Base-by-base conservation (phyloP, 2,888 invertebrate genomes). In the Hymenopus coronatus region DNA sequence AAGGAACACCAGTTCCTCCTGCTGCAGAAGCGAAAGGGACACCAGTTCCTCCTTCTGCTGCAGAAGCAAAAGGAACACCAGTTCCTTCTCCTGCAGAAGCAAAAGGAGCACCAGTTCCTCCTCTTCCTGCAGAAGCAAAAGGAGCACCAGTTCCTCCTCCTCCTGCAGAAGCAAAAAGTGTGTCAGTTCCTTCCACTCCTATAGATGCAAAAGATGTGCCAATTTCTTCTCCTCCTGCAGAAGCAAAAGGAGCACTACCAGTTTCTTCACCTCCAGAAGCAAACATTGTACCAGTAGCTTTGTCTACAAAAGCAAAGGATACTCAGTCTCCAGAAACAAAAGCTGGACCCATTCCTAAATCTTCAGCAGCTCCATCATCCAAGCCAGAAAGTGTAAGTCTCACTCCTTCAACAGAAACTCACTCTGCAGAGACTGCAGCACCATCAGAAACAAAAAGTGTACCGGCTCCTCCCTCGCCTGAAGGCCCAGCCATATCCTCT, bases 1-100 rank as follows among this genome's bases (percentile, higher is more conserved):
- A 87, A 91, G 92, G 91, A 88, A 88, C 89, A 87, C 82, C 89
- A 87, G 89, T 20, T 30, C 6, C 85, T 85, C 27, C 8, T 40
- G 6, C 33, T 40, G 33, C 15, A 85, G 84, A 40, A 84, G 30
- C 84, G 33, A 85, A 40, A 85, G 27, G 15, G 1, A 14, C 82
- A 9, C 27, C 12, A 25, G 7, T 27, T 27, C 46, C 46, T 30
- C 1, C 28, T 7, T 3, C 27, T 27, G 25, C 85, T 70, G 85
- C 15, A 81, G 33, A 84, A 27, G 33, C 84, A 84, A 33, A 84
- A 84, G 84, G 3, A 2, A n/a, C n/a, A 2, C 84, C 30, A 20
- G 0, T 4, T 25, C 54, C 54, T 54, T 9, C 40, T 40, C 4
- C 54, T 54, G 15, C 54, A 54, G 54, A 27, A 84, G 33, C 33